Base-by-base conservation (phyloP, 2,113 vertebrate genomes). In the Carassius gibelio region DNA sequence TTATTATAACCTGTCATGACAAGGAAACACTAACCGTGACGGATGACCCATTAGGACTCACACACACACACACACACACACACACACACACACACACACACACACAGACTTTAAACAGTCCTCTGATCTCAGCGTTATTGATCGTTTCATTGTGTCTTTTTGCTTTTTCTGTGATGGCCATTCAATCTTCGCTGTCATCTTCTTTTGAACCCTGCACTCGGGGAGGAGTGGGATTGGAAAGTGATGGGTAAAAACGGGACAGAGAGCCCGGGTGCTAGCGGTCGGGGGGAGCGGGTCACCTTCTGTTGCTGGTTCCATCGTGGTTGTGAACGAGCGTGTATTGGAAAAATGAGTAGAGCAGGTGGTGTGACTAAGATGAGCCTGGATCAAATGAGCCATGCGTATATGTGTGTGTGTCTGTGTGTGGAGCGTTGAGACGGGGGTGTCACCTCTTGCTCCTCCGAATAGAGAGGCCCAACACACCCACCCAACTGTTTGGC, bases 401-500 rank as follows among this genome's bases (percentile, higher is more conserved):
- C 11, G 3, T 68, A 34, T 83, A 34, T 86, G 2, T 38, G 36
- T 36, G 69, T 83, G 85, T 83, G 85, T 81, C 75, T 83, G 81
- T 76, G 81, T 81, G 45, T 81, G 69, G 75, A 91, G 91, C 88
- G 91, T 93, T 90, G 91, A 91, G 90, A 92, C 88, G 87, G 91
- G 92, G 93, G 92, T 93, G 92, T 94, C 91, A 92, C 92, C 93
- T 87, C 89, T 94, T 94, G 94, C 96, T 94, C 95, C 94, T 95
- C 96, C 92, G 95, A 97, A 96, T 96, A 95, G 95, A 93, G 92
- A 95, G 52, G 90, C 75, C 13, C 84, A 95, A 96, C 95, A 96
- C 97, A 96, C 97, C 97, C 97, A 96, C 96, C 96, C 97, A 98
- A 97, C 96, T 99, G 98, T 97, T 97, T 96, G 95, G 95, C 95